Conservation (phyloP, 2,888 invertebrate genomes). For the Heliconius ethilla region DNA sequence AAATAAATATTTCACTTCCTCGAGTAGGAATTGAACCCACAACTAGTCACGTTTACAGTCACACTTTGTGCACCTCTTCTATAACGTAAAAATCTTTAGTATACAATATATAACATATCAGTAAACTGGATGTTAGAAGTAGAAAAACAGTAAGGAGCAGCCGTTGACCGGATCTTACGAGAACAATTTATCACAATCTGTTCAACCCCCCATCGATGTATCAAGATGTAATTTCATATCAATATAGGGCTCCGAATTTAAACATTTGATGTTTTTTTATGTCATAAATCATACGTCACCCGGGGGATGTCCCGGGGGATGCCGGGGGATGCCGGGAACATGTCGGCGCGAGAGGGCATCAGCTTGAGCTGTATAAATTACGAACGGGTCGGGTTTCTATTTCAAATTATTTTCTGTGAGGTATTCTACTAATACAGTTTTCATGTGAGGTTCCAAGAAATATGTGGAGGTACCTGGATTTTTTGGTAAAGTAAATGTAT, state of each 20-base stretch:
- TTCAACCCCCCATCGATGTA: not conserved
- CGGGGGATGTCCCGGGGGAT: slow-evolving; percentile 32
- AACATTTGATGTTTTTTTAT: slow-evolving; percentile 29
- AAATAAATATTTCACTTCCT: too few species aligned
- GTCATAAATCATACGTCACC: slow-evolving; percentile 37
- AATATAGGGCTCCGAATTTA: slow-evolving; percentile 28
- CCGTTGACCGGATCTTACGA: not conserved
- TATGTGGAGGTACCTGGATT: not conserved
- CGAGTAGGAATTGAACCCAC: too few species aligned
- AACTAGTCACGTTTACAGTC: too few species aligned
- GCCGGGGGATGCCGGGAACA: not conserved
- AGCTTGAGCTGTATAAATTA: slow-evolving; percentile 37
- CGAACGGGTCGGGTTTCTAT: slow-evolving; percentile 1
- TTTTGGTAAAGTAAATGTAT: not conserved
- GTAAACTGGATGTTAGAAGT: not conserved
- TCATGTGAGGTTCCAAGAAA: slow-evolving; percentile 7
- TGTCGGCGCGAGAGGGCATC: slow-evolving; percentile 29
- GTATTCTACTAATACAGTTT: slow-evolving; percentile 17
- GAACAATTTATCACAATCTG: slow-evolving; percentile 28
- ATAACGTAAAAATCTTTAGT: not conserved
- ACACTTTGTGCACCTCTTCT: too few species aligned
- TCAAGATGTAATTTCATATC: not conserved
- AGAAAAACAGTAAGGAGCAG: not conserved
- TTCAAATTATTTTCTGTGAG: slow-evolving; percentile 21
- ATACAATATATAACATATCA: not conserved